Percentiles rank a stretch among this genome's conserved stretches.
Conservation (phyloP, 1,140 invertebrate genomes). For the Leucophenga varia region DNA sequence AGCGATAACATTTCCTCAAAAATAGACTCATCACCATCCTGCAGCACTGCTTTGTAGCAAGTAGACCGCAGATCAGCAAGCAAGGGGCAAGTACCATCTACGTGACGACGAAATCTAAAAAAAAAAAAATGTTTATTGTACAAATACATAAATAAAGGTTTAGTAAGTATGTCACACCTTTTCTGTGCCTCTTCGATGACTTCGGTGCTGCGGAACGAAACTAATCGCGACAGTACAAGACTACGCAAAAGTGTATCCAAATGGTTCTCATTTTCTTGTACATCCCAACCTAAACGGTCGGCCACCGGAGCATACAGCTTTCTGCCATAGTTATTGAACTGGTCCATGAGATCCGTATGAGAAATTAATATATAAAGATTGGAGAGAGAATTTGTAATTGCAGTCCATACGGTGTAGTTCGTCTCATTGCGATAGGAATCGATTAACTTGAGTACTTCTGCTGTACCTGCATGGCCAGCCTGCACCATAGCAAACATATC, state of each 20-base stretch:
- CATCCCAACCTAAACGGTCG: constrained; percentile 75
- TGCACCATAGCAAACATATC: constrained; percentile 92
- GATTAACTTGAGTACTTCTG: constrained; percentile 70
- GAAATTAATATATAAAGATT: constrained; percentile 75
- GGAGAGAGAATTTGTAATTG: constrained; percentile 75
- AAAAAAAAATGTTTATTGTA: constrained; percentile 1
- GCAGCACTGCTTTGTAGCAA: constrained; percentile 83
- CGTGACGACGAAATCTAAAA: constrained; percentile 70
- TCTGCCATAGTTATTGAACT: constrained; percentile 73
- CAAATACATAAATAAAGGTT: too few species aligned
- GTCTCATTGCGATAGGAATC: constrained; percentile 81
- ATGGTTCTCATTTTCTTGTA: constrained; percentile 73
- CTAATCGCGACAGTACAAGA: constrained; percentile 79
- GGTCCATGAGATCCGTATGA: constrained; percentile 73
- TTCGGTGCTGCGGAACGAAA: constrained; percentile 74
- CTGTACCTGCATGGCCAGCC: constrained; percentile 79
- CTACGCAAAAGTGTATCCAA: constrained; percentile 81
- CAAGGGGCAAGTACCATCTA: constrained; percentile 64
- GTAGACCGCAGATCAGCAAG: constrained; percentile 85
- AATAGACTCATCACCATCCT: constrained; percentile 67
- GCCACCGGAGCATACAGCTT: constrained; percentile 72
- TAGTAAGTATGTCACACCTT: constrained; percentile 53
- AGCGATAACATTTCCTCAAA: constrained; percentile 80
- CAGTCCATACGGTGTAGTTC: constrained; percentile 92
- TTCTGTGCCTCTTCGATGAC: constrained; percentile 75